These are phyloP conservation scores for Myotis findleyi DNA, from an alignment of 2,797 vertebrate species.

Conservation along the genomic window DNA sequence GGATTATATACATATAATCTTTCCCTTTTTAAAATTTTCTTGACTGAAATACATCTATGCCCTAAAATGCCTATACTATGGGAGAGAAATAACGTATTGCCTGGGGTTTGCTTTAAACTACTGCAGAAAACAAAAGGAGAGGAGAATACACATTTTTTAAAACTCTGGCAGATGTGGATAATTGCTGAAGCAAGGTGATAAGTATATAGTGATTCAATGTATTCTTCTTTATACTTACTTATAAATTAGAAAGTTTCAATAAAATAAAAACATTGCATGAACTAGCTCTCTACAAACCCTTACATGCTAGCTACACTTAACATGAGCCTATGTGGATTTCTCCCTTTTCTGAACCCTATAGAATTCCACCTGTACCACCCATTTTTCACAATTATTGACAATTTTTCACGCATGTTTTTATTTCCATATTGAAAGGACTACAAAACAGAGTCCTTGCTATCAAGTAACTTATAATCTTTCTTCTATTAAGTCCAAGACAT, in stretches of 20 bases:
- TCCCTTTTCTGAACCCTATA: neutral
- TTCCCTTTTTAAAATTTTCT: neutral
- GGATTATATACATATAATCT: neutral
- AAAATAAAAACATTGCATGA: neutral
- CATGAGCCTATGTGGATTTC: neutral
- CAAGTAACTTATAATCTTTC: neutral
- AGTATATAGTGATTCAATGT: neutral
- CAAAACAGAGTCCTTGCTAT: constrained; percentile 24
- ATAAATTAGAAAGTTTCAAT: constrained; percentile 10
- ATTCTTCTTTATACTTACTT: neutral
- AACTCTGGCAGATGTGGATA: neutral
- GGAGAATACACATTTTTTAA: neutral
- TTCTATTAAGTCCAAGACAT: neutral
- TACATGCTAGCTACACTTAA: neutral
- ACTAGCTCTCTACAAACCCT: neutral
- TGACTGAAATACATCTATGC: constrained; percentile 1
- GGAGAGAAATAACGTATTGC: neutral
- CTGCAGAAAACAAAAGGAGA: neutral
- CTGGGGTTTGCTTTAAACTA: constrained; percentile 37
- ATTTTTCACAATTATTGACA: neutral
- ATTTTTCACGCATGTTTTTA: neutral
- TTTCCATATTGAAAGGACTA: neutral
- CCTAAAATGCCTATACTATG: neutral
- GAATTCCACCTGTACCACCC: neutral
- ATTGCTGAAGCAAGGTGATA: neutral